Evolutionary conservation across 2,888 invertebrate genomes (phyloP).

Genomic region (Ischnus inquisitorius): DNA sequence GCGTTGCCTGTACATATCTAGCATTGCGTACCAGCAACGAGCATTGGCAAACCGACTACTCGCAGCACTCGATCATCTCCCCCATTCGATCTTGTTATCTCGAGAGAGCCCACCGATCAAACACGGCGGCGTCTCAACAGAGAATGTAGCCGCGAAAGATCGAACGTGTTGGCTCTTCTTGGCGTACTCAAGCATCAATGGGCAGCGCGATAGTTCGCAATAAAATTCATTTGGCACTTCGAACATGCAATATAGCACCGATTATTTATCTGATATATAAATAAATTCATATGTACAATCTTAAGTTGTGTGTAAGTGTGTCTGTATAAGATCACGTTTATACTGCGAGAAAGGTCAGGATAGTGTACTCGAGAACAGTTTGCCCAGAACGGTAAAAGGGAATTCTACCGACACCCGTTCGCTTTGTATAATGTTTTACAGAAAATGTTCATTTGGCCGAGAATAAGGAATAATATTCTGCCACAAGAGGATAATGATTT

Average conservation of each 20-base stretch:
- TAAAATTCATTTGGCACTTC: slow-evolving; percentile 47
- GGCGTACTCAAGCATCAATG: not conserved
- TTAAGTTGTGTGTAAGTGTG: not conserved
- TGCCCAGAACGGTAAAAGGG: not conserved
- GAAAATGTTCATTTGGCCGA: slow-evolving; percentile 5
- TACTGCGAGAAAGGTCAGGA: slow-evolving; percentile 54
- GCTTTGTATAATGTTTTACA: slow-evolving; percentile 28
- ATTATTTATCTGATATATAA: slow-evolving; percentile 40
- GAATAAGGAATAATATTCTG: slow-evolving; percentile 43
- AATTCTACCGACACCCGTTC: not conserved
- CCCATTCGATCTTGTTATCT: slow-evolving; percentile 19
- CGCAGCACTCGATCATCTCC: slow-evolving; percentile 9
- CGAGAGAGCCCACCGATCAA: not conserved
- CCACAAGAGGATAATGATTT: slow-evolving; percentile 1
- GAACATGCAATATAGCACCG: slow-evolving; percentile 29
- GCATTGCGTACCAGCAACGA: not conserved
- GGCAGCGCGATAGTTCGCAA: slow-evolving; percentile 9
- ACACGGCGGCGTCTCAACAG: not conserved
- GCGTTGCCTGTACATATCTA: not conserved
- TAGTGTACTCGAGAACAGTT: not conserved
- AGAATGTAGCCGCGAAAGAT: not conserved
- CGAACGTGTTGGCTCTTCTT: not conserved
- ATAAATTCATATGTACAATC: slow-evolving; percentile 24
- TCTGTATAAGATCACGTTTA: not conserved
- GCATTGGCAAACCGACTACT: slow-evolving; percentile 1